Base-by-base conservation (phyloP, 2,113 vertebrate species). In the Corythornis cristatus region DNA sequence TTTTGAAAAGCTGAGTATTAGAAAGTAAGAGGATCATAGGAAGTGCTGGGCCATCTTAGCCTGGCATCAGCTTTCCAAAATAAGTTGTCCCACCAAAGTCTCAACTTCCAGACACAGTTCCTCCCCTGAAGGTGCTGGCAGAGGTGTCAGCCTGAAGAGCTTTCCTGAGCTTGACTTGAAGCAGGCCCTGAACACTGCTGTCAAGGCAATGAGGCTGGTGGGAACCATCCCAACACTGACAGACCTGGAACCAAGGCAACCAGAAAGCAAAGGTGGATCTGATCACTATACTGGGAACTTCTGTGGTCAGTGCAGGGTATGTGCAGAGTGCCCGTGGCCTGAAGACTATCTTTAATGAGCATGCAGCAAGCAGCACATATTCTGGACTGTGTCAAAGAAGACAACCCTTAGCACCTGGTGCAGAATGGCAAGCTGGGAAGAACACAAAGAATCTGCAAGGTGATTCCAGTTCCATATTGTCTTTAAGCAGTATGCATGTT, bases 211-310 rank as follows among this genome's bases (percentile, higher is more conserved):
- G 9, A 75, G 31, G 64, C 42, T 45, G 56, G 23, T 33, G 43
- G 0, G 0, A 1, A 3, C 45, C 45, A 40, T 28, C 20, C 37
- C 35, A 40, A 3, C 26, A 12, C 50, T 6, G n/a, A 60, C 45
- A 23, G 45, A 8, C 46, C 23, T 37, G 18, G 42, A 86, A 71
- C 28, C 57, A 61, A 45, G 61, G 45, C 50, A 78, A 31, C 14
- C 0, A 8, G n/a, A 35, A 68, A 43, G 70, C 67, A 73, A 67
- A 57, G 9, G 28, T n/a, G 25, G 25, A 71, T 65, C 35, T 51
- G 43, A 33, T 19, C n/a, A 31, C 70, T 26, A 18, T 14, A 8
- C 6, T 5, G 56, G 68, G 46, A 43, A 21, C 54, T 81, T 45
- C 37, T 17, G 18, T 31, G 45, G 40, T 29, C 62, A 40, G 35